Evolutionary conservation across 2,888 invertebrate genomes (phyloP).

Genomic region (Malthinus seriepunctatus): DNA sequence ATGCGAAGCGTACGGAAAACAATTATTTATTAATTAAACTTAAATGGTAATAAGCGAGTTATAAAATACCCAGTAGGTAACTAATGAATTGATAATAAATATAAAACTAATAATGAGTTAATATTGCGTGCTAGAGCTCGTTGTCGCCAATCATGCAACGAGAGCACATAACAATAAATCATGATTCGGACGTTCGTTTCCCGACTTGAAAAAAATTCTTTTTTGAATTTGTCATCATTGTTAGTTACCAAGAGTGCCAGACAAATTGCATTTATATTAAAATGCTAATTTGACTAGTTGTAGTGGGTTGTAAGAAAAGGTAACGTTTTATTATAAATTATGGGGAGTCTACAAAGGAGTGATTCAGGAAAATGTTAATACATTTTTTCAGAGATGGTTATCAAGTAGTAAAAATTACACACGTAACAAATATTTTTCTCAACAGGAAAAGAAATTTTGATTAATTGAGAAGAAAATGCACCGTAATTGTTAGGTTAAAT

Average conservation of each 20-base stretch:
- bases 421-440: too few relatives aligned
- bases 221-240: constrained; percentile 27
- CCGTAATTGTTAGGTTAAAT: too few relatives aligned
- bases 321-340: too few relatives aligned
- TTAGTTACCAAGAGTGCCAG: constrained; percentile 24
- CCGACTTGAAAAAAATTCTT: constrained; percentile 22
- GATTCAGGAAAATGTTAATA: too few relatives aligned
- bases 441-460: too few relatives aligned
- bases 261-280: constrained; percentile 24
- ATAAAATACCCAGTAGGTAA: constrained; percentile 1
- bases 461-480: too few relatives aligned
- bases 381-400: too few relatives aligned
- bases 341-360: too few relatives aligned
- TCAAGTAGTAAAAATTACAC: too few relatives aligned
- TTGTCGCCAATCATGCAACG: constrained; percentile 31
- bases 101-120: constrained; percentile 27
- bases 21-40: too few relatives aligned
- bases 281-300: not conserved
- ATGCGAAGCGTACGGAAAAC: too few relatives aligned
- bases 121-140: constrained; percentile 27
- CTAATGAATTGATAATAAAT: constrained; percentile 25
- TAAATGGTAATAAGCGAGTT: not conserved
- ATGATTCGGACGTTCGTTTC: constrained; percentile 31
- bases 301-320: too few relatives aligned
- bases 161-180: constrained; percentile 28